phyloP scores from a whole-genome alignment of 2,113 vertebrate genomes.

The Bufo bufo region DNA sequence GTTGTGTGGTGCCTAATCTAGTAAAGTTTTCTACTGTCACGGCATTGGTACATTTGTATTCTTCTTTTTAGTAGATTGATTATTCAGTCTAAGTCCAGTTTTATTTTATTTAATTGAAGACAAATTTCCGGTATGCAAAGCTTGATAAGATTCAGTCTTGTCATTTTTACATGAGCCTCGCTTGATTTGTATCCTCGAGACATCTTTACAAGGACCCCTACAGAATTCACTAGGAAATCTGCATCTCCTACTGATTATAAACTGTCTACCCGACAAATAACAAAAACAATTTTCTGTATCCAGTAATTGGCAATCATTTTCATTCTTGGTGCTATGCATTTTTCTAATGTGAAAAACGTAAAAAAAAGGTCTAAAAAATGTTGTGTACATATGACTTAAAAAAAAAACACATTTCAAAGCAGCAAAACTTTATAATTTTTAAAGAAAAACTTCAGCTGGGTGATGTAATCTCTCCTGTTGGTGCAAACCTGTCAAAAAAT shows the following conservation, averaged over 20 bases:
- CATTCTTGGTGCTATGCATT: conserved; percentile 54
- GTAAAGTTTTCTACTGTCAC: neutral
- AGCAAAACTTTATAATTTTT: neutral
- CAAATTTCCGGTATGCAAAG: conserved; percentile 57
- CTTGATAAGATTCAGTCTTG: conserved; percentile 60
- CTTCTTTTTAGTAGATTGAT: conserved; percentile 59
- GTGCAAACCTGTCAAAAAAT: neutral
- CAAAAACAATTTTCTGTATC: conserved; percentile 57
- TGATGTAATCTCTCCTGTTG: neutral
- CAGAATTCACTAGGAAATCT: conserved; percentile 46
- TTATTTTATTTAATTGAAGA: conserved; percentile 56
- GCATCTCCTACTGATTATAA: conserved; percentile 62
- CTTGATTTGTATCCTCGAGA: conserved; percentile 64
- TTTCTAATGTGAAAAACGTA: neutral
- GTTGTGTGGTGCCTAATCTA: conserved; percentile 15
- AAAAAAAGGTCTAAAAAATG: neutral
- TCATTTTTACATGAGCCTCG: conserved; percentile 55
- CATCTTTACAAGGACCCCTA: conserved; percentile 52
- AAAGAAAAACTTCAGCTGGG: neutral
- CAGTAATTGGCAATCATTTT: conserved; percentile 61
- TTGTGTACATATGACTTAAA: neutral
- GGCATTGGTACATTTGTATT: neutral
- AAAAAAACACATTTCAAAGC: neutral
- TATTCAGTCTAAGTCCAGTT: conserved; percentile 60
- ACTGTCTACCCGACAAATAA: conserved; percentile 60